phyloP scores from a whole-genome alignment of 2,888 invertebrate genomes.

The Napeogenes inachia region DNA sequence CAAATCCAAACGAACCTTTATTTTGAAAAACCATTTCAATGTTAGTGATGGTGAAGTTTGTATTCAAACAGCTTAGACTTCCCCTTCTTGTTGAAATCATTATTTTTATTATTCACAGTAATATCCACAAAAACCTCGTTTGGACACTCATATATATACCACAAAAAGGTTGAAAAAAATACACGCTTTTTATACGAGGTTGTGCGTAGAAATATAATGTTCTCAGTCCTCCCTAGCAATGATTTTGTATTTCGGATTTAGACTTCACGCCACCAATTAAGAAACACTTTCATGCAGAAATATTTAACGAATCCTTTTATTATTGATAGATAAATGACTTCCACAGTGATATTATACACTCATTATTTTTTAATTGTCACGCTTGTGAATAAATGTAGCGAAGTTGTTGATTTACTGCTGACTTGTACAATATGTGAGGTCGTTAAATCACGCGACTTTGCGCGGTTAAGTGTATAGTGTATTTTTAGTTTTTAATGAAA shows the following conservation, averaged over 20 bases:
- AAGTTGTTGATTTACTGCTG: not conserved
- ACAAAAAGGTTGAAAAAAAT: not conserved
- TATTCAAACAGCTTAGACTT: no score
- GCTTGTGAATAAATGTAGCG: not conserved
- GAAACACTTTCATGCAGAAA: constrained; percentile 20
- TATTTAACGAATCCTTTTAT: constrained; percentile 26
- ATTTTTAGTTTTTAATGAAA: no score
- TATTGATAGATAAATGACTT: constrained; percentile 22
- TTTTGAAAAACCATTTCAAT: no score
- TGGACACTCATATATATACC: no score
- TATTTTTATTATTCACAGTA: no score
- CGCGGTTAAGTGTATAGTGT: no score
- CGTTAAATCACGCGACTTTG: no score
- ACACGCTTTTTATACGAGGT: not conserved
- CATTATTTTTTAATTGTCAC: constrained; percentile 15
- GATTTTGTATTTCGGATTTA: constrained; percentile 12
- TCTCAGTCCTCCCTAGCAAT: not conserved
- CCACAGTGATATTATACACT: constrained; percentile 11
- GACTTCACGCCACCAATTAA: constrained; percentile 18
- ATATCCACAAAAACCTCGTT: not conserved
- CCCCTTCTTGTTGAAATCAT: no score
- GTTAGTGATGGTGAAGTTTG: no score
- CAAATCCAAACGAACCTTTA: no score
- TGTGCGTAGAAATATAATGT: no score
- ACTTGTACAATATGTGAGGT: not conserved